Base-by-base conservation (phyloP, 2,888 invertebrate genomes). In the Diabrotica balteata region DNA sequence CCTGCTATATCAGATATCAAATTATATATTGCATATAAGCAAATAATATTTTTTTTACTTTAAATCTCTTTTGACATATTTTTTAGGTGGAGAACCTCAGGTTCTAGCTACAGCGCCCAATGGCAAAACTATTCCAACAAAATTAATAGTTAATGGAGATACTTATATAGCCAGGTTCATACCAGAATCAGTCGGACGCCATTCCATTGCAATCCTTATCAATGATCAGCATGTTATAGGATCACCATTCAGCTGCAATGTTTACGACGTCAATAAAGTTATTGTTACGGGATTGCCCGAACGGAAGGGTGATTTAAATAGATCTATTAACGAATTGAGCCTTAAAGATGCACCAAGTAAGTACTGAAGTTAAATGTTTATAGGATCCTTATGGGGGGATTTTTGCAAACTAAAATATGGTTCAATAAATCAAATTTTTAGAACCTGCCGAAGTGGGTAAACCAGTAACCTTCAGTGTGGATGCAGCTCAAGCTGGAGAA, bases 401-500 rank as follows among this genome's bases (percentile, higher is more conserved):
- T 4, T 4, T 32, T 32, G 32, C 32, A 32, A 32, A 32, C 3
- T 5, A 32, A 17, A 17, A 17, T 17, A 17, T 17, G 17, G 1
- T 17, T 17, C 17, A 17, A 32, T 32, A 32, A 32, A 32, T 32
- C 32, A 4, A 32, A 32, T 9, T 57, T 63, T 8, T 17, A 64
- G 76, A 83, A 80, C 47, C 87, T 81, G 72, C 88, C 79, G 90
- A 92, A 82, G 88, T 95, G 8, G 94, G 94, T 6, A 92, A 94
- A 77, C 93, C 95, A 0, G 93, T 95, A 0, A 96, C 95, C 0
- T 96, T 96, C 82, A 94, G 94, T 75, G 97, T 97, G 47, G 97
- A 97, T 84, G 96, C 97, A 1, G 95, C 95, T 0, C 94, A 95
- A 78, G 97, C 97, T 3, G 97, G 97, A 0, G 95, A 96, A 83